phyloP scores from a whole-genome alignment of 2,888 invertebrate genomes.

The Agrotis clavis region DNA sequence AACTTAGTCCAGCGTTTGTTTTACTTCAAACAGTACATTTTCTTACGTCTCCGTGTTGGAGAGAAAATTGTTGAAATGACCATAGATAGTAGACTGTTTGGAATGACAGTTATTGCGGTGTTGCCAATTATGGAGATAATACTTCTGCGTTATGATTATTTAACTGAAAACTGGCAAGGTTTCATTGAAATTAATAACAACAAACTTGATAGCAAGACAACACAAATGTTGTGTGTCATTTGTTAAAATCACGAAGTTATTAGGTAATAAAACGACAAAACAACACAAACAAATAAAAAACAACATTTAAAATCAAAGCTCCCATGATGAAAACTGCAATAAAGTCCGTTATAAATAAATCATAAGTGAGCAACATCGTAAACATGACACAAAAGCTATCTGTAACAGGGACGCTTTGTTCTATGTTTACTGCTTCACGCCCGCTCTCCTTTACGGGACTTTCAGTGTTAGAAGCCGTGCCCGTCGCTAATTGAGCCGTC shows the following conservation, averaged over 20 bases:
- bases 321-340: slow-evolving; percentile 23
- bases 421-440: slow-evolving; percentile 41
- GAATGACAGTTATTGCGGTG: slow-evolving; percentile 7
- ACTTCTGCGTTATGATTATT: background rate
- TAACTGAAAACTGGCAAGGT: background rate
- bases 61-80: slow-evolving; percentile 30
- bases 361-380: slow-evolving; percentile 35
- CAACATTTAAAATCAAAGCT: slow-evolving; percentile 21
- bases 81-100: background rate
- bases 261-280: background rate
- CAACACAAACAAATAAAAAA: slow-evolving; percentile 1
- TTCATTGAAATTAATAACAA: background rate
- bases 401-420: slow-evolving; percentile 41
- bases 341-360: slow-evolving; percentile 36
- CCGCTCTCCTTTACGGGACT: background rate
- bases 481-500: slow-evolving; percentile 16
- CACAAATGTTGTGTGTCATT: background rate
- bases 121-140: slow-evolving; percentile 8
- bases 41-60: slow-evolving; percentile 38
- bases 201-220: no score
- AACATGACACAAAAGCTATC: slow-evolving; percentile 39
- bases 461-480: slow-evolving; percentile 1
- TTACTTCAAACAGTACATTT: slow-evolving; percentile 50
- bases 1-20: slow-evolving; percentile 53
- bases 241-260: background rate